Conservation (phyloP, 2,797 vertebrate species). For the Acrossocheilus wenchowensis region DNA sequence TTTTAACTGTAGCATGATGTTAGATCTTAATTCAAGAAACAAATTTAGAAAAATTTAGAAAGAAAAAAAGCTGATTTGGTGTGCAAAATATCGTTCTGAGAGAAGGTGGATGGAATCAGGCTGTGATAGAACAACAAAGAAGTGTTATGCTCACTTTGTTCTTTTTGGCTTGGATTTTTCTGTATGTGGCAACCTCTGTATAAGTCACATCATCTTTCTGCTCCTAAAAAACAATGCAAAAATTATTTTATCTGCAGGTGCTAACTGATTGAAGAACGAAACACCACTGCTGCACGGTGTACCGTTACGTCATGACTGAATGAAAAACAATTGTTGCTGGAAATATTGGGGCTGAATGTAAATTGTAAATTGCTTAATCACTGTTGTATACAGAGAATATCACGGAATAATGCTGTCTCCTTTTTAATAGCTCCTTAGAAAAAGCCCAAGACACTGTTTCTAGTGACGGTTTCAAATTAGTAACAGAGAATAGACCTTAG, state of each 20-base stretch:
- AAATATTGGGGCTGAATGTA: background rate
- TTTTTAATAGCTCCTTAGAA: background rate
- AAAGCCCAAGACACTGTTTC: background rate
- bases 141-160: background rate
- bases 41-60: background rate
- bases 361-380: background rate
- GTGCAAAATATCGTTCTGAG: background rate
- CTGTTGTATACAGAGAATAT: background rate
- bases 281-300: background rate
- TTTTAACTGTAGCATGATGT: background rate
- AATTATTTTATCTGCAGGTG: background rate
- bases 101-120: background rate
- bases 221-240: background rate
- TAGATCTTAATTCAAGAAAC: background rate
- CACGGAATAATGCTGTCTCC: background rate
- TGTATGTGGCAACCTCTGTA: background rate
- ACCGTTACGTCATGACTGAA: background rate
- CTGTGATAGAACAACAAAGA: background rate
- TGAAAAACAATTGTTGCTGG: background rate
- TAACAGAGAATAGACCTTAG: too few species aligned
- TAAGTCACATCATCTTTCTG: background rate
- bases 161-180: background rate
- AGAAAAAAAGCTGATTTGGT: background rate
- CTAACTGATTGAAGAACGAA: background rate
- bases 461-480: background rate